Evolutionary conservation across 2,797 vertebrate genomes (phyloP).

Genomic region (Acanthornis magna): DNA sequence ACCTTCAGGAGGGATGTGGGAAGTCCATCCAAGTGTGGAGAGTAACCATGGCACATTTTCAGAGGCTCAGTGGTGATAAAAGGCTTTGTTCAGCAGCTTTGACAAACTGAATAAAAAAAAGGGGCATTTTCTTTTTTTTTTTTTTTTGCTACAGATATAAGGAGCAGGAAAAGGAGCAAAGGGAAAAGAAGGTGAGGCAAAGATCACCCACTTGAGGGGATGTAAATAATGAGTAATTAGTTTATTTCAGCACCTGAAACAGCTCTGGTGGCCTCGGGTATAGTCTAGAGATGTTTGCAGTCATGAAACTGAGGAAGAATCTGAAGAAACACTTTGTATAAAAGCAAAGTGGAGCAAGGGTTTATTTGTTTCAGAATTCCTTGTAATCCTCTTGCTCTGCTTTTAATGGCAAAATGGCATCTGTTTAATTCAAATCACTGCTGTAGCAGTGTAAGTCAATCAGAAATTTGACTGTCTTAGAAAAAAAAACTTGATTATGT

Average conservation of each 20-base stretch:
- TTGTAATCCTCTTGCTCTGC: neutral
- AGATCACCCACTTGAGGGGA: neutral
- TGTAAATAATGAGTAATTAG: neutral
- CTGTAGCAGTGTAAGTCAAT: neutral
- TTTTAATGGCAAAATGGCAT: neutral
- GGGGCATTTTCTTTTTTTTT: neutral
- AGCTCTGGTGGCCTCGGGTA: neutral
- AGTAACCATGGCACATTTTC: neutral
- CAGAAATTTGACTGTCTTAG: neutral
- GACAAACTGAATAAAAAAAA: neutral
- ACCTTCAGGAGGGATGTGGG: neutral
- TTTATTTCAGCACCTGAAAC: neutral
- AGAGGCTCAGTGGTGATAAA: neutral
- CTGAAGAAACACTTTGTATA: neutral
- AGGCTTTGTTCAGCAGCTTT: neutral
- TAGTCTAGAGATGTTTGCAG: neutral
- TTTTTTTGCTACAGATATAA: neutral
- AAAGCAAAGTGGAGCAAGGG: neutral
- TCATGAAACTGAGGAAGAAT: neutral
- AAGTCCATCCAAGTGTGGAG: neutral
- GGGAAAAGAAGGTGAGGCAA: neutral
- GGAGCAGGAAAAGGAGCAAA: neutral
- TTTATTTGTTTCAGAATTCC: neutral
- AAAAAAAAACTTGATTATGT: neutral
- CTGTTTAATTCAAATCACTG: constrained; percentile 4